A percentile compares a stretch with the other conserved stretches of the same genome.
These are phyloP conservation scores for Didymodactylos carnosus DNA, from an alignment of 2,888 invertebrate species.

Conservation along the genomic window DNA sequence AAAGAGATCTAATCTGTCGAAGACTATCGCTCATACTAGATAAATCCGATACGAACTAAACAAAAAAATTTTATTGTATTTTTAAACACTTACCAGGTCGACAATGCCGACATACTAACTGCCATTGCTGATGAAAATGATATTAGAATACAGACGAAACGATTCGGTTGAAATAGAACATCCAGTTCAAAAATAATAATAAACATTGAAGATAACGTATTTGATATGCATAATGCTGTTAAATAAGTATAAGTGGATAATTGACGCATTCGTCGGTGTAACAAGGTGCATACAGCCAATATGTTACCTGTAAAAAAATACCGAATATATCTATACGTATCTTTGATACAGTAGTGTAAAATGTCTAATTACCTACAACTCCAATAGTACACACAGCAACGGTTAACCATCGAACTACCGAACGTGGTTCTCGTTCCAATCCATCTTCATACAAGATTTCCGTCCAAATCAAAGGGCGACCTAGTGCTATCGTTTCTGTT, in stretches of 20 bases:
- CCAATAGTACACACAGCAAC: background rate
- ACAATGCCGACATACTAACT: background rate
- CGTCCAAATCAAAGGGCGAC: background rate
- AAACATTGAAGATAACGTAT: constrained; percentile 26
- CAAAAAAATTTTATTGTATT: background rate
- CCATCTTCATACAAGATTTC: background rate
- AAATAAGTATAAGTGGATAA: constrained; percentile 30
- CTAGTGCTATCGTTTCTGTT: background rate
- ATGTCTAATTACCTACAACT: background rate
- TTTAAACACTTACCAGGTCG: background rate
- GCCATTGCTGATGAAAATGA: background rate
- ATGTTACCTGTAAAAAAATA: constrained; percentile 25
- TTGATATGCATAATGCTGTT: constrained; percentile 28
- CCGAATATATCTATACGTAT: background rate
- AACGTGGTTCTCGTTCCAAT: background rate
- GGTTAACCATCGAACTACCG: background rate
- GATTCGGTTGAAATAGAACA: background rate
- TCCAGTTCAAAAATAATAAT: constrained; percentile 23
- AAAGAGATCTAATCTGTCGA: too few species aligned
- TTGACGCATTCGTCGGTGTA: constrained; percentile 24
- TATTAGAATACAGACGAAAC: background rate
- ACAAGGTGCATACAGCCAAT: constrained; percentile 27
- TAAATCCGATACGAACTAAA: too few species aligned
- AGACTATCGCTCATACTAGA: too few species aligned
- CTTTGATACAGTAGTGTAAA: background rate